Percentiles rank a stretch among this genome's conserved stretches.
Conservation (phyloP, 2,888 invertebrate genomes). For the Macrosiphum euphorbiae region DNA sequence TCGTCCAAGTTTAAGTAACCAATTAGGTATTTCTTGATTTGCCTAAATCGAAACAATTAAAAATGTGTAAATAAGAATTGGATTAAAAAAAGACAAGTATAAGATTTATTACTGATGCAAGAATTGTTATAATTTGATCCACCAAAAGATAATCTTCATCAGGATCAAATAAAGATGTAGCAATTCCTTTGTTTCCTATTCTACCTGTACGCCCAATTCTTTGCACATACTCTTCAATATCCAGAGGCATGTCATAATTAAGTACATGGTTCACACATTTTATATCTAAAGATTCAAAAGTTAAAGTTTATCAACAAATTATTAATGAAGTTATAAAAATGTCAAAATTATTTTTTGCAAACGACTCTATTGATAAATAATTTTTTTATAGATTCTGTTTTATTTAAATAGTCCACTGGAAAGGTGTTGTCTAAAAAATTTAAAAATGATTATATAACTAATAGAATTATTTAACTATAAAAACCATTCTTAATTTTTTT, state of each 20-base stretch:
- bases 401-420: background rate
- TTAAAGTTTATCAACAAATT: background rate
- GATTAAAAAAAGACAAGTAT: background rate
- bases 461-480: background rate
- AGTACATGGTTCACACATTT: constrained; percentile 89
- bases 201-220: constrained; percentile 95
- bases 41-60: constrained; percentile 72
- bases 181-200: constrained; percentile 89
- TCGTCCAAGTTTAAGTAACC: constrained; percentile 74
- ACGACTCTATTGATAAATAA: background rate
- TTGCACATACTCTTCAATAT: constrained; percentile 95
- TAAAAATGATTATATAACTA: background rate
- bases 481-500: background rate
- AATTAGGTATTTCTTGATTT: constrained; percentile 84
- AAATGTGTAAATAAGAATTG: background rate
- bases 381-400: background rate
- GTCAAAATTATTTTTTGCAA: background rate
- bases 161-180: constrained; percentile 86
- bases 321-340: background rate
- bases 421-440: background rate
- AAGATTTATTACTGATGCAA: constrained; percentile 73
- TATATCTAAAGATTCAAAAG: constrained; percentile 76
- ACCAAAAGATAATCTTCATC: constrained; percentile 76
- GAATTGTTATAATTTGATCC: constrained; percentile 78
- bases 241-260: constrained; percentile 91